Conservation (phyloP, 2,888 invertebrate genomes). For the Eledone cirrhosa region DNA sequence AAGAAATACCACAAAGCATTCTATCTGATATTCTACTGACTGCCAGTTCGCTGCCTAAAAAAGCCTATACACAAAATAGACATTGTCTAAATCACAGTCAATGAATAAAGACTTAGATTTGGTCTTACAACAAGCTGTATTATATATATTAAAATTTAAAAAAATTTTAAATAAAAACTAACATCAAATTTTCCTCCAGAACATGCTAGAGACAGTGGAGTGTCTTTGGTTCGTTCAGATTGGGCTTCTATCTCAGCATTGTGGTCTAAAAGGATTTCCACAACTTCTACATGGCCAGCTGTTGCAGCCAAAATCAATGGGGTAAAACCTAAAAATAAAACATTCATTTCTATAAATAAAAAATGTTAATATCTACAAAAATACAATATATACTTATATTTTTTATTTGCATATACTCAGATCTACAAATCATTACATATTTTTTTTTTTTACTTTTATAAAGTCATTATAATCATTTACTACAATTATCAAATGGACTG, state of each 20-base stretch:
- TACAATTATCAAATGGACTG: too few relatives aligned
- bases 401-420: background rate
- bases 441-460: too few relatives aligned
- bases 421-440: background rate
- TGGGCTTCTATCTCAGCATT: slow-evolving; percentile 98
- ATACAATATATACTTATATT: too few relatives aligned
- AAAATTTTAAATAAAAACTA: slow-evolving; percentile 33
- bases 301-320: slow-evolving; percentile 97
- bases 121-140: background rate
- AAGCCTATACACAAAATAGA: too few relatives aligned
- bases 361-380: background rate
- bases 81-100: too few relatives aligned
- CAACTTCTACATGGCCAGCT: slow-evolving; percentile 87
- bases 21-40: too few relatives aligned
- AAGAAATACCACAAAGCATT: too few relatives aligned
- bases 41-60: too few relatives aligned
- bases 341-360: too few relatives aligned
- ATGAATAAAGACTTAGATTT: too few relatives aligned
- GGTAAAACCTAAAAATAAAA: slow-evolving; percentile 79
- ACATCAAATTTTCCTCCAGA: slow-evolving; percentile 95
- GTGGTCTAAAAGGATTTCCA: slow-evolving; percentile 90
- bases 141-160: background rate
- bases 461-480: too few relatives aligned
- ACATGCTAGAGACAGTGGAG: slow-evolving; percentile 95
- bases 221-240: slow-evolving; percentile 98